Base-by-base conservation (phyloP, 2,888 invertebrate genomes). In the Andricus curvator region DNA sequence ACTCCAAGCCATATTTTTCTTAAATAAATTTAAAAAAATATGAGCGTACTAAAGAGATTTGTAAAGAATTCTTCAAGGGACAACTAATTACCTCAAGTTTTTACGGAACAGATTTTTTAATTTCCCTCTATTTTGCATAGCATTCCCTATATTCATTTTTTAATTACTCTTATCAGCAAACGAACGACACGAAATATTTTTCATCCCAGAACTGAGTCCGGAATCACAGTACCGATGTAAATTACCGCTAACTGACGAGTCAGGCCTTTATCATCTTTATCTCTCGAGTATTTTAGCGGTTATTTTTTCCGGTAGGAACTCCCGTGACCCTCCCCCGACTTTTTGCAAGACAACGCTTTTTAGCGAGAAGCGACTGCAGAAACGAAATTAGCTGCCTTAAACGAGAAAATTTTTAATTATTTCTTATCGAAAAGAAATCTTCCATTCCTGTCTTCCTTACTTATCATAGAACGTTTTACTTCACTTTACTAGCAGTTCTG, bases 351-450 rank as follows among this genome's bases (percentile, higher is more conserved):
- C 83, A 85, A 83, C 82, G 81, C 70, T 70, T 80, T 68, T 82
- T 80, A 70, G 80, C 64, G 81, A 81, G 80, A 80, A 13, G 81
- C 65, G 83, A 85, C 86, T 84, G 88, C 85, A 88, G 88, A 88
- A 87, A 89, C 88, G 87, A 91, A 92, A 92, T 92, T 91, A 92
- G 90, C 91, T 89, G 88, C 90, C 89, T 92, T 91, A 91, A 92
- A 92, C 90, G 93, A 92, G 92, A 92, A 91, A 92, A 91, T 91
- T 93, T 93, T 93, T 93, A 93, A 93, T 93, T 93, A 93, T 92
- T 91, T 90, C 93, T 93, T 93, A 93, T 93, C 93, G 93, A 91
- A 92, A 93, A 93, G 91, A 90, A 89, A 93, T 93, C 93, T 93
- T 86, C 87, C 88, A 85, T 85, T 81, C 64, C 66, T 77, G 77